These are phyloP conservation scores for Myripristis jacobus DNA, from an alignment of 2,797 vertebrate species.

Conservation along the genomic window DNA sequence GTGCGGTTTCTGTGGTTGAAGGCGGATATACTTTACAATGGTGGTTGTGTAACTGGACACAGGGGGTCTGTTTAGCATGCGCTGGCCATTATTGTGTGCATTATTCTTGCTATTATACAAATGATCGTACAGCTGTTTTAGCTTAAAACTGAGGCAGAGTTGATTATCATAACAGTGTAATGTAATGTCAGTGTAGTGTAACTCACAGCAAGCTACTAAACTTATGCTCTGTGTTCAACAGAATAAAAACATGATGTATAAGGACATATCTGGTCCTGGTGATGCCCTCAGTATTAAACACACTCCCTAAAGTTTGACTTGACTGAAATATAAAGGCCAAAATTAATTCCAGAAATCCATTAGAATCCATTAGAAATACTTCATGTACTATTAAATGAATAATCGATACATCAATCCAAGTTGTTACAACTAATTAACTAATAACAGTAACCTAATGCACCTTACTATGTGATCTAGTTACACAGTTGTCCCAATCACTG, in stretches of 20 bases:
- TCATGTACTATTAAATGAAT: slow-evolving; percentile 6
- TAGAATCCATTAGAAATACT: too few relatives aligned
- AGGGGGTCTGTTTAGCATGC: slow-evolving; percentile 28
- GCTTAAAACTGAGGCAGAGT: slow-evolving; percentile 37
- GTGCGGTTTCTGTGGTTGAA: too few relatives aligned
- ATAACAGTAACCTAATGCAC: slow-evolving; percentile 1
- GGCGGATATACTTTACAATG: slow-evolving; percentile 1
- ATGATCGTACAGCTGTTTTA: slow-evolving; percentile 48
- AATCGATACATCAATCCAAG: neutral
- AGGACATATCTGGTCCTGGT: too few relatives aligned
- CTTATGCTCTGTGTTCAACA: slow-evolving; percentile 5
- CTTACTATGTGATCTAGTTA: neutral
- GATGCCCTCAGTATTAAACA: too few relatives aligned
- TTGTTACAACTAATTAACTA: neutral
- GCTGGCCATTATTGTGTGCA: slow-evolving; percentile 33
- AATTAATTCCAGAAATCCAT: neutral
- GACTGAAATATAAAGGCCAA: neutral
- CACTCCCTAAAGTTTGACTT: too few relatives aligned
- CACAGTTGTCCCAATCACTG: too few relatives aligned
- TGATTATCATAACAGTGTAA: slow-evolving; percentile 33
- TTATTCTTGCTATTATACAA: slow-evolving; percentile 18
- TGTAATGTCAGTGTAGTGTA: slow-evolving; percentile 26
- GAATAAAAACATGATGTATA: neutral
- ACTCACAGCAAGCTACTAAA: neutral
- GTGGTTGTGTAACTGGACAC: slow-evolving; percentile 14